phyloP scores from a whole-genome alignment of 2,113 vertebrate species.

The western clawed frog (Xenopus tropicalis) region UCB_Xtro_10.0 CM004445.2:43046501-43047000 shows the following conservation, averaged over 20 bases:
- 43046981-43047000: constrained; percentile 99
- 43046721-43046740: constrained; percentile 66
- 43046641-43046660: constrained; percentile 71
- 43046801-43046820: constrained; percentile 99
- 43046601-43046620: constrained; percentile 68
- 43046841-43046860: constrained; percentile 98
- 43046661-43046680: constrained; percentile 68
- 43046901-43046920: constrained; percentile 99
- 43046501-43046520: constrained; percentile 46
- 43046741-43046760: constrained; percentile 94
- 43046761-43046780: constrained; percentile 83
- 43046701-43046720: constrained; percentile 71
- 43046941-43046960: constrained; percentile 99
- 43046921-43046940: constrained; percentile 99
- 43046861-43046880: constrained; percentile 98
- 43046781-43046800: constrained; percentile 65
- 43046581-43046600: constrained; percentile 63
- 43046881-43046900: constrained; percentile 97
- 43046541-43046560: constrained; percentile 59
- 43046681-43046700: constrained; percentile 72
- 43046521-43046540: constrained; percentile 63
- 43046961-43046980: constrained; percentile 96
- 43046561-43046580: constrained; percentile 59
- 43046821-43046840: constrained; percentile 97
- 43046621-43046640: constrained; percentile 70